Evolutionary conservation across 64 coral and sea anemone genomes (phyloP).

Genomic region (Anthopleura sola): DNA sequence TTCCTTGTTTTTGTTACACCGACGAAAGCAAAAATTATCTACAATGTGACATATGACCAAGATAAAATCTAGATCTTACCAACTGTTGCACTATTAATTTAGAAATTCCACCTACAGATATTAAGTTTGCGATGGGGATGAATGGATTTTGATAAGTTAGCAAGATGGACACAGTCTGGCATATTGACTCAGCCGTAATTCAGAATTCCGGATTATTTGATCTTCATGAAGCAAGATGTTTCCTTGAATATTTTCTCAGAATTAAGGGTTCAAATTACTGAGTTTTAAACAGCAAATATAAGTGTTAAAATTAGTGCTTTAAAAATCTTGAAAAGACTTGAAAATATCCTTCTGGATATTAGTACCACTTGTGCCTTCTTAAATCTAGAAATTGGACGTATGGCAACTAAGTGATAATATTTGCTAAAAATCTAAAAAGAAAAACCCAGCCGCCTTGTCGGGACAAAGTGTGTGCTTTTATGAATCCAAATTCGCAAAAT

Average conservation of each 20-base stretch:
- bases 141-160: neutral
- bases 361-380: neutral
- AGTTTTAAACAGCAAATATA: neutral
- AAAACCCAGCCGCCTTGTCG: neutral
- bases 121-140: neutral
- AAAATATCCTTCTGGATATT: neutral
- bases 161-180: neutral
- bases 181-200: neutral
- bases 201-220: neutral
- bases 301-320: neutral
- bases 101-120: neutral
- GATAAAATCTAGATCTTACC: neutral
- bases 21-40: neutral
- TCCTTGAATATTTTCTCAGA: neutral
- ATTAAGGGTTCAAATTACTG: neutral
- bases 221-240: neutral
- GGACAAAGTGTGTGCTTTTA: neutral
- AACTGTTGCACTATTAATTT: neutral
- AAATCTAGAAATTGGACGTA: neutral
- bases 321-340: neutral
- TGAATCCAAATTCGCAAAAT: neutral
- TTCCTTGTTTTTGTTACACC: neutral
- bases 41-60: neutral
- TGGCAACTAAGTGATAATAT: neutral
- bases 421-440: neutral